Percentiles rank a stretch among this genome's conserved stretches.
These are phyloP conservation scores for Urocynchramus pylzowi DNA, from an alignment of 2,113 vertebrate genomes.

Conservation along the genomic window DNA sequence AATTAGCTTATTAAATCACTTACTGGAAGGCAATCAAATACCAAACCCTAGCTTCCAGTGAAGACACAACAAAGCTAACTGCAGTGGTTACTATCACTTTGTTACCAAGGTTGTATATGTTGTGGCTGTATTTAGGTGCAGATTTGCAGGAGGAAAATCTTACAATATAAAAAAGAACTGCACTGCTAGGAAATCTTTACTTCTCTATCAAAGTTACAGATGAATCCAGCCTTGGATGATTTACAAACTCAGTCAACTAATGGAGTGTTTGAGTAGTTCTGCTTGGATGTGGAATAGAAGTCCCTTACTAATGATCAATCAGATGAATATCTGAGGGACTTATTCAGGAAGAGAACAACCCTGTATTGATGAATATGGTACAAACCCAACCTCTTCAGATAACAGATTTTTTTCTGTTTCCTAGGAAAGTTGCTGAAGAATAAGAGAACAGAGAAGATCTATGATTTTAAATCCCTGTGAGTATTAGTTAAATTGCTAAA, in stretches of 20 bases:
- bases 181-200: background rate
- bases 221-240: background rate
- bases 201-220: background rate
- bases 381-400: background rate
- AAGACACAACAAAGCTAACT: background rate
- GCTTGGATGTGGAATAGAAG: background rate
- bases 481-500: background rate
- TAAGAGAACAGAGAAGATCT: background rate
- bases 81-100: background rate
- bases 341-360: background rate
- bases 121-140: background rate
- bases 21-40: slow-evolving; percentile 30
- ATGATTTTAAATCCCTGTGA: background rate
- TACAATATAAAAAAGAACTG: background rate
- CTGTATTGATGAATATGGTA: background rate
- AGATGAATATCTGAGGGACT: background rate
- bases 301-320: background rate
- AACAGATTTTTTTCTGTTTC: background rate
- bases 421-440: background rate
- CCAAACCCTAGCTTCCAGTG: background rate
- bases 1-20: slow-evolving; percentile 36
- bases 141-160: background rate
- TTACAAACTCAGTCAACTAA: background rate
- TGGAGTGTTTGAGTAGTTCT: background rate
- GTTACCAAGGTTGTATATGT: background rate